phyloP scores from a whole-genome alignment of 2,113 vertebrate genomes.

The Cricetomys ansorgei region DNA sequence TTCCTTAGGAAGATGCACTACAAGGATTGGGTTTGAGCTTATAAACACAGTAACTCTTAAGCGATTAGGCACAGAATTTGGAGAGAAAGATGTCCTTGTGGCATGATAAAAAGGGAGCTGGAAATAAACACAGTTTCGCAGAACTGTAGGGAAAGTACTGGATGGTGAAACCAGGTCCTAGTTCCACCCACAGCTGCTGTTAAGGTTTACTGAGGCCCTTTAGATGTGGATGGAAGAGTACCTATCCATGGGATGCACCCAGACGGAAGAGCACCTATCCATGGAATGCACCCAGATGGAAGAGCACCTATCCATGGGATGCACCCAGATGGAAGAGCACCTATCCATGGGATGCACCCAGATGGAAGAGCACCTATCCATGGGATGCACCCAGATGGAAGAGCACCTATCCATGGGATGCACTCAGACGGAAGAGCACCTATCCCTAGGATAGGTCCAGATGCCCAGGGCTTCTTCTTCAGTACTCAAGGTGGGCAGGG shows the following conservation, averaged over 20 bases:
- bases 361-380: neutral
- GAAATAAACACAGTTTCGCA: neutral
- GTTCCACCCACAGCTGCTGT: neutral
- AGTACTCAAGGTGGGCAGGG: neutral
- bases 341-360: neutral
- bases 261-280: neutral
- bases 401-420: too few relatives aligned
- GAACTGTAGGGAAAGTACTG: neutral
- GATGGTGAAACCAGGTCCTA: neutral
- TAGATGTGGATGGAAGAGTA: neutral
- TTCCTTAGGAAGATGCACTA: slow-evolving; percentile 66
- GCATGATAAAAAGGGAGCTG: neutral
- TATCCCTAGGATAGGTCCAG: neutral
- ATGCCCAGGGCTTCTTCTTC: slow-evolving; percentile 12
- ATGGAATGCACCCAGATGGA: neutral
- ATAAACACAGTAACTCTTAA: slow-evolving; percentile 13
- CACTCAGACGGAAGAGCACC: neutral
- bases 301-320: neutral
- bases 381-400: too few relatives aligned
- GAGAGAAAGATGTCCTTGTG: neutral
- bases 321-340: neutral
- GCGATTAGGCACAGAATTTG: neutral
- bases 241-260: neutral
- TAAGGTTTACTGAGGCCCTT: neutral
- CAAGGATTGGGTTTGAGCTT: slow-evolving; percentile 8